Evolutionary conservation across 2,888 invertebrate species (phyloP).

Genomic region (Andrena flavipes): DNA sequence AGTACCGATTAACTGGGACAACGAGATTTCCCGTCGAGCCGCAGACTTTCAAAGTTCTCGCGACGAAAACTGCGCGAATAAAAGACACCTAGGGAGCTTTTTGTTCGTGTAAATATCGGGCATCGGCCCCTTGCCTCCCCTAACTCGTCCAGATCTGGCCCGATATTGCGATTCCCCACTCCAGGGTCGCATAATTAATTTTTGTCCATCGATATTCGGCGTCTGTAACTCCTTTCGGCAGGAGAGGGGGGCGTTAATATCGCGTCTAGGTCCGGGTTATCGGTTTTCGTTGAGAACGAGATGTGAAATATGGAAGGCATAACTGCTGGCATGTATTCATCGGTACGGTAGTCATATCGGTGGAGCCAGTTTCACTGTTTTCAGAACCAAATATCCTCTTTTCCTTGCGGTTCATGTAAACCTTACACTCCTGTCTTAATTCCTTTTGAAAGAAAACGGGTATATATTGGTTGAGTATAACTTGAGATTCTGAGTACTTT

Average conservation of each 20-base stretch:
- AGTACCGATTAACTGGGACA: not conserved
- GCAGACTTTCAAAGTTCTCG: not conserved
- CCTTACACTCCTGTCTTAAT: not conserved
- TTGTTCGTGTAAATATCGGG: conserved; percentile 51
- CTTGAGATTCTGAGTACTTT: not conserved
- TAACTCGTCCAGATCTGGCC: not conserved
- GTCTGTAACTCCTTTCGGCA: conserved; percentile 46
- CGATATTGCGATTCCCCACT: conserved; percentile 47
- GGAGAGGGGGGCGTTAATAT: conserved; percentile 49
- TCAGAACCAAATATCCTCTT: not conserved
- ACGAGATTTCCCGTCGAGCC: not conserved
- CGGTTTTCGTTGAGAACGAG: conserved; percentile 49
- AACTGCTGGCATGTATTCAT: not conserved
- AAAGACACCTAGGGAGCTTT: conserved; percentile 5
- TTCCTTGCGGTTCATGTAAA: too few species aligned
- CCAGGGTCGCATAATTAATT: conserved; percentile 62
- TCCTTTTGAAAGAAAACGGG: not conserved
- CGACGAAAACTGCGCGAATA: conserved; percentile 1
- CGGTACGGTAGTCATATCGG: not conserved
- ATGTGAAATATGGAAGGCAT: conserved; percentile 49
- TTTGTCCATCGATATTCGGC: conserved; percentile 64
- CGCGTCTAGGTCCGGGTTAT: conserved; percentile 32
- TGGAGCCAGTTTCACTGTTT: not conserved
- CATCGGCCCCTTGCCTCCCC: conserved; percentile 15
- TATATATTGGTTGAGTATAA: not conserved